Conservation (phyloP, 2,888 invertebrate species). For the Dascillus cervinus region DNA sequence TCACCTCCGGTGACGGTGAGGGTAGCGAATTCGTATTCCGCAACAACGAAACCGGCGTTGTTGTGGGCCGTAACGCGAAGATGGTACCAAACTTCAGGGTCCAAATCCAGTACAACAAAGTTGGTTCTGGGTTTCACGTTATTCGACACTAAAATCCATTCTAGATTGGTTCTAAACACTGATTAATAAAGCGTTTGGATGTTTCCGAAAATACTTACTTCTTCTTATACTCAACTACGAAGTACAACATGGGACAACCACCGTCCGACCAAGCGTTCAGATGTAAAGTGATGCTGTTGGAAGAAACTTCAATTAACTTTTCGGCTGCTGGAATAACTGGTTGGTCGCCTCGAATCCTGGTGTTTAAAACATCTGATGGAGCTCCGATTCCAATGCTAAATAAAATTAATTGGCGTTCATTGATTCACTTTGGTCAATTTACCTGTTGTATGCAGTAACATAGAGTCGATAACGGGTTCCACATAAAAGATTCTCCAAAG, state of each 20-base stretch:
- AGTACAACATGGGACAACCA: conserved; percentile 91
- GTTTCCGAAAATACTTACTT: conserved; percentile 57
- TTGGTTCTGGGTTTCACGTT: conserved; percentile 87
- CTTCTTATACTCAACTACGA: conserved; percentile 90
- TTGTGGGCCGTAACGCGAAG: conserved; percentile 88
- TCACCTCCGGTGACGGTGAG: conserved; percentile 91
- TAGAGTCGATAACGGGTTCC: conserved; percentile 91
- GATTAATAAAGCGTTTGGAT: no score
- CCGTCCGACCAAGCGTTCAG: conserved; percentile 91
- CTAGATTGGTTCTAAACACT: conserved; percentile 75
- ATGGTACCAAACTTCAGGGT: conserved; percentile 91
- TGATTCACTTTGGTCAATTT: no score
- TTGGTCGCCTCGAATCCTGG: conserved; percentile 87
- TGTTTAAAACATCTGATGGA: conserved; percentile 80
- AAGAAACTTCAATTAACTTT: conserved; percentile 85
- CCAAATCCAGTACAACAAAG: conserved; percentile 83
- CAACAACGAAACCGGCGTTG: conserved; percentile 92
- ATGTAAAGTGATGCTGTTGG: conserved; percentile 88
- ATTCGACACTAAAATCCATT: conserved; percentile 92
- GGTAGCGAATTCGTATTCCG: conserved; percentile 93
- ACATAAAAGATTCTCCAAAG: conserved; percentile 81
- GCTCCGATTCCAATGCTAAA: conserved; percentile 84
- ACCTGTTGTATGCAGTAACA: conserved; percentile 89
- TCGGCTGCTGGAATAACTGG: conserved; percentile 87
- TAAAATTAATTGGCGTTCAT: no score